Conservation (phyloP, 2,113 vertebrate genomes). For the Dasyurus viverrinus region DNA sequence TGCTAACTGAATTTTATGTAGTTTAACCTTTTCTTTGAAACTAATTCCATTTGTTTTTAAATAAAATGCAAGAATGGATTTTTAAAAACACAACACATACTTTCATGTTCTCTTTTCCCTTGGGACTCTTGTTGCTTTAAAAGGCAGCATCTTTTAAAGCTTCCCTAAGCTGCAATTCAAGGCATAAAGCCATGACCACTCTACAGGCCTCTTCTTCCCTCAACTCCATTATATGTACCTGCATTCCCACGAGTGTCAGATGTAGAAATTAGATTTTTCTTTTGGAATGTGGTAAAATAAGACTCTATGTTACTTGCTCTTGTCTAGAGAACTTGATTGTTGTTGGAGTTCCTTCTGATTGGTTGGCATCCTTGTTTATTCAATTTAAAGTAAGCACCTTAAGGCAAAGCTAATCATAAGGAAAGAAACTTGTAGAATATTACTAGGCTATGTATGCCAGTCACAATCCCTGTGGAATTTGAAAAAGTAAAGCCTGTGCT, state of each 20-base stretch:
- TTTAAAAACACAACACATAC: background rate
- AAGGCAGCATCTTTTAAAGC: background rate
- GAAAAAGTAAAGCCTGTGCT: background rate
- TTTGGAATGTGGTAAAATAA: conserved; percentile 21
- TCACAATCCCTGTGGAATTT: background rate
- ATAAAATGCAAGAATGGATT: background rate
- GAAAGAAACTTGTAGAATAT: background rate
- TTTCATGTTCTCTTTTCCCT: background rate
- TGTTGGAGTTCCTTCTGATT: background rate
- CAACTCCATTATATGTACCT: background rate
- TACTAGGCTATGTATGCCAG: background rate
- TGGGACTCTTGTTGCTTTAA: background rate
- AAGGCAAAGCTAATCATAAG: background rate
- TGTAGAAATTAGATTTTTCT: background rate
- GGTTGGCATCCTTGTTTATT: background rate
- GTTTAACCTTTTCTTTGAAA: background rate
- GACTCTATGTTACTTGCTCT: background rate
- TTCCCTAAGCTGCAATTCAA: background rate
- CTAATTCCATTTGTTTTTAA: background rate
- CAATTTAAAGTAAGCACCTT: conserved; percentile 11
- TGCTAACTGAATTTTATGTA: background rate
- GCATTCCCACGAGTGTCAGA: background rate
- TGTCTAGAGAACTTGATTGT: background rate
- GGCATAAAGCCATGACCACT: background rate
- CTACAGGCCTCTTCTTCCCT: background rate